Base-by-base conservation (phyloP, 2,888 invertebrate genomes). In the Encarsia formosa region DNA sequence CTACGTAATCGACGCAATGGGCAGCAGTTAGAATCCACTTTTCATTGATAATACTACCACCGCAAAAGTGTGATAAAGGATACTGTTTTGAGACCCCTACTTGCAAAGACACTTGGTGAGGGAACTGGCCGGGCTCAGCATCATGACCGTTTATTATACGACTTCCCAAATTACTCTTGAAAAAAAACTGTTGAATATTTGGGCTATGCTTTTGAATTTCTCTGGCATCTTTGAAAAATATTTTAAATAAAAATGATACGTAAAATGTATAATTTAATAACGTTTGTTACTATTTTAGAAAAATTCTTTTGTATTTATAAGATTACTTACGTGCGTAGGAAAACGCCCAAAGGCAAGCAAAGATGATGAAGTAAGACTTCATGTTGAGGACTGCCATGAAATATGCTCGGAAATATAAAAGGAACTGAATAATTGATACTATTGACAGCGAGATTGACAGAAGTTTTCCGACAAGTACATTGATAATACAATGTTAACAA, bases 21-120 rank as follows among this genome's bases (percentile, higher is more conserved):
- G 45, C 61, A 19, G 61, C 56, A 2, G 61, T 59, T 34, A 61
- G 26, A n/a, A 61, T 20, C 57, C 57, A 59, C 29, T 41, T 24
- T 1, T 15, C 44, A 16, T 18, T 51, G 3, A 61, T 15, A 2
- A 61, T 54, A 1, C 44, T 20, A 3, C 35, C 44, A 3, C 44
- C 44, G 16, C 44, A 44, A 11, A 44, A 3, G 2, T 15, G 22
- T 9, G 1, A 3, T 15, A 18, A 4, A n/a, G 15, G 6, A 2
- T 6, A 2, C 4, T 15, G 9, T 5, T 26, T 26, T 9, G 18
- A 29, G 2, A n/a, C 5, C n/a, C 22, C 23, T 5, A 13, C 11
- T 19, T 40, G 40, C 16, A 41, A 9, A 3, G 46, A 34, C 9
- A 43, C 47, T 34, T 54, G 54, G 38, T 54, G 40, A 3, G 54